These are phyloP conservation scores for Ateles fusciceps DNA, from an alignment of 2,797 vertebrate species.

Conservation along the genomic window DNA sequence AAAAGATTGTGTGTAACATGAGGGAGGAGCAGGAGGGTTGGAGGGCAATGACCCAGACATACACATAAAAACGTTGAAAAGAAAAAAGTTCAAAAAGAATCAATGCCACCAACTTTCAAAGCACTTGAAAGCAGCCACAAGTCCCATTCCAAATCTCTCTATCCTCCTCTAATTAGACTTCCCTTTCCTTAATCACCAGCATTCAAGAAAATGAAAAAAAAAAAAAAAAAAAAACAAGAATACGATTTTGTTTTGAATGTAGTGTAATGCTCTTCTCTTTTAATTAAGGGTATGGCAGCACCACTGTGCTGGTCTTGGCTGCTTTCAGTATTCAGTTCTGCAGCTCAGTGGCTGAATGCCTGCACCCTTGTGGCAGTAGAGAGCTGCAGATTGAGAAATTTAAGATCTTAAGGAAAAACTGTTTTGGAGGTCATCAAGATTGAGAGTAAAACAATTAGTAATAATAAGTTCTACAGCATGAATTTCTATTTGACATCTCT, in stretches of 20 bases:
- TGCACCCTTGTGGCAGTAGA: background rate
- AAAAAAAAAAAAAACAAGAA: background rate
- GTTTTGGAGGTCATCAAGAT: background rate
- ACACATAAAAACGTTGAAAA: background rate
- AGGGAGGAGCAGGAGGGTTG: background rate
- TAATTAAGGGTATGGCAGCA: conserved; percentile 10
- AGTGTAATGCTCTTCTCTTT: conserved; percentile 21
- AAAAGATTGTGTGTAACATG: background rate
- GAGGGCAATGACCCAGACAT: background rate
- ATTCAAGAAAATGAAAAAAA: background rate
- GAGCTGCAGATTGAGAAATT: background rate
- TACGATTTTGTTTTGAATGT: background rate
- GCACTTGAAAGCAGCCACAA: conserved; percentile 29
- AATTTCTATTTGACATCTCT: background rate
- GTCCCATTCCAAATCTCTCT: background rate
- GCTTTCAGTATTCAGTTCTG: background rate
- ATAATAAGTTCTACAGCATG: background rate
- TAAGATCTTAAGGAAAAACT: background rate
- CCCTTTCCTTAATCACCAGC: background rate
- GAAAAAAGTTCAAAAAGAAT: background rate
- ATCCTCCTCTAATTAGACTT: conserved; percentile 44
- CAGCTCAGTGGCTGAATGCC: background rate
- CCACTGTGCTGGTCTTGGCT: background rate
- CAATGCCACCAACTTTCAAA: background rate
- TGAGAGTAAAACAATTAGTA: background rate